Evolutionary conservation across 2,797 vertebrate species (phyloP).

Genomic region (Morelia viridis): DNA sequence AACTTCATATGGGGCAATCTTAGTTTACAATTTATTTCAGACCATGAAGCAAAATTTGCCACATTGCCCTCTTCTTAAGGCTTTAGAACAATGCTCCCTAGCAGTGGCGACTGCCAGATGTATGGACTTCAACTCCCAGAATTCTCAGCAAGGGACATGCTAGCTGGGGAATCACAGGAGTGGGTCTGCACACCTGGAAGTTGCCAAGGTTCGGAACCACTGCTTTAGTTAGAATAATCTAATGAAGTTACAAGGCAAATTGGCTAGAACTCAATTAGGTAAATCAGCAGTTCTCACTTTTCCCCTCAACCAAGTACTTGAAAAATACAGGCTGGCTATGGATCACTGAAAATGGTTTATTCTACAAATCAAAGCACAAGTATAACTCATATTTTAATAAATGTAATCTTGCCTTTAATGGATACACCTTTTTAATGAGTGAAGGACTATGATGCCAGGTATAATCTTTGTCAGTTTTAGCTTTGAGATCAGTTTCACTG

Average conservation of each 20-base stretch:
- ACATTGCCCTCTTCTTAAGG: conserved; percentile 1
- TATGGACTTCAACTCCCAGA: background rate
- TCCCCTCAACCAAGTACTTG: background rate
- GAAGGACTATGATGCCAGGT: background rate
- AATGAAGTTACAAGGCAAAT: background rate
- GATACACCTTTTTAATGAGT: background rate
- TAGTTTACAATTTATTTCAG: background rate
- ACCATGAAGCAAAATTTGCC: background rate
- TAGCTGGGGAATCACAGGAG: background rate
- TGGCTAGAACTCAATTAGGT: background rate
- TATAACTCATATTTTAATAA: background rate
- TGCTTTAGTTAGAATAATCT: background rate
- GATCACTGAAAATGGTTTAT: background rate
- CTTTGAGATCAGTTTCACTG: background rate
- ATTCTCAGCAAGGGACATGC: background rate
- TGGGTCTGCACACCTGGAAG: background rate
- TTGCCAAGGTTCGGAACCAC: background rate
- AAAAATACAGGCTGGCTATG: background rate
- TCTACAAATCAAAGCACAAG: background rate
- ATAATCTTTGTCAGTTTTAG: background rate
- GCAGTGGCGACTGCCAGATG: background rate
- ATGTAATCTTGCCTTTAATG: background rate
- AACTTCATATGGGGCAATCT: background rate
- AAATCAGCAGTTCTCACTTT: background rate
- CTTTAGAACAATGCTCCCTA: background rate